These are phyloP conservation scores for Mirounga angustirostris DNA, from an alignment of 2,113 vertebrate genomes.

Conservation along the genomic window DNA sequence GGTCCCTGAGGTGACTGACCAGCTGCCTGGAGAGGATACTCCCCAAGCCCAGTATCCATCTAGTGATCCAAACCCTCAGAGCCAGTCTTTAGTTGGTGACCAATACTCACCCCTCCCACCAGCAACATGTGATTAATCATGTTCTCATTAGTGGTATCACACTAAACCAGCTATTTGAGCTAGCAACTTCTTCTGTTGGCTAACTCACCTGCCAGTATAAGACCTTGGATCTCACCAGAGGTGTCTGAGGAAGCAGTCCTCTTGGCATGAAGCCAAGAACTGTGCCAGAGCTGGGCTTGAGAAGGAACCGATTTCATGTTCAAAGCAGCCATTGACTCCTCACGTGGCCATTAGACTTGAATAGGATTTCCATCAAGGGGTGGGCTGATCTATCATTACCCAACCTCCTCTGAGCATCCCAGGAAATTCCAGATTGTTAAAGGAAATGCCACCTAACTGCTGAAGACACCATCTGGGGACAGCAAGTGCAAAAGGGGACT, in stretches of 20 bases:
- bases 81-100: slow-evolving; percentile 54
- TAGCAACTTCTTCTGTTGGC: slow-evolving; percentile 64
- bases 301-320: slow-evolving; percentile 20
- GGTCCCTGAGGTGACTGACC: not conserved
- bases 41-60: slow-evolving; percentile 59
- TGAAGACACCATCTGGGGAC: slow-evolving; percentile 12
- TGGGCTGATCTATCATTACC: slow-evolving; percentile 25
- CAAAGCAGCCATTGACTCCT: slow-evolving; percentile 54
- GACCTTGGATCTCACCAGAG: slow-evolving; percentile 28
- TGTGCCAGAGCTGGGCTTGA: not conserved
- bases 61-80: slow-evolving; percentile 65
- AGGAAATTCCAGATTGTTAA: slow-evolving; percentile 55
- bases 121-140: slow-evolving; percentile 69
- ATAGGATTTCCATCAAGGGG: slow-evolving; percentile 39
- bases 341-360: slow-evolving; percentile 40
- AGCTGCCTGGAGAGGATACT: slow-evolving; percentile 57
- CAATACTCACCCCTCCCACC: slow-evolving; percentile 68
- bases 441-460: slow-evolving; percentile 64
- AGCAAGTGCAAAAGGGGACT: slow-evolving; percentile 26
- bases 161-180: slow-evolving; percentile 69
- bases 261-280: slow-evolving; percentile 11
- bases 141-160: slow-evolving; percentile 59
- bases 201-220: slow-evolving; percentile 52
- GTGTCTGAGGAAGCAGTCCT: slow-evolving; percentile 64
- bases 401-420: slow-evolving; percentile 25